These are phyloP conservation scores for Drosophila varians DNA, from an alignment of 1,140 invertebrate species.

Conservation along the genomic window DNA sequence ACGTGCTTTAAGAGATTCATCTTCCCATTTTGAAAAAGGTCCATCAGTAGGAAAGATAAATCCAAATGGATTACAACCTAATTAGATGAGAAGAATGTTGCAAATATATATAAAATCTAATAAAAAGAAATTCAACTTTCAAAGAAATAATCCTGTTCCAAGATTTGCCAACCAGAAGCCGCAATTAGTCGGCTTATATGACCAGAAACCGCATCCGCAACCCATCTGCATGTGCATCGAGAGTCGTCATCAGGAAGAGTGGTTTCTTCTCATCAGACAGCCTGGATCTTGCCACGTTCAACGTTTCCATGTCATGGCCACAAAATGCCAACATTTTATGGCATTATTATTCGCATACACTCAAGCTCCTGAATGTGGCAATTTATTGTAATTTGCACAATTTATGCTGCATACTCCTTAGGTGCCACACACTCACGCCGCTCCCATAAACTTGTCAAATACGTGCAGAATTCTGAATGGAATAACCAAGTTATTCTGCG, in stretches of 20 bases:
- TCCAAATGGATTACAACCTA: neutral
- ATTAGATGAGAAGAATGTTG: neutral
- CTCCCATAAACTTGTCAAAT: conserved; percentile 23
- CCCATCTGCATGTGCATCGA: conserved; percentile 9
- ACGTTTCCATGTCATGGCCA: conserved; percentile 3
- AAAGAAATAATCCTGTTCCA: neutral
- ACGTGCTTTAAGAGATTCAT: conserved; percentile 8
- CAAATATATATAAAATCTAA: neutral
- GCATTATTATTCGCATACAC: conserved; percentile 22
- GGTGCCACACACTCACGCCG: conserved; percentile 12
- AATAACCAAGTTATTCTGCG: conserved; percentile 14
- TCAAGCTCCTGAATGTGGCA: conserved; percentile 22
- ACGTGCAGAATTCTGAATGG: conserved; percentile 34
- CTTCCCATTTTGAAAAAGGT: neutral
- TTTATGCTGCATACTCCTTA: conserved; percentile 33
- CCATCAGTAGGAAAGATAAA: conserved; percentile 11
- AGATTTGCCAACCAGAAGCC: conserved; percentile 2
- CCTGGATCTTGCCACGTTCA: conserved; percentile 6
- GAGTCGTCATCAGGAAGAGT: neutral
- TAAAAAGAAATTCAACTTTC: neutral
- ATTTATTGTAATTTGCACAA: conserved; percentile 46
- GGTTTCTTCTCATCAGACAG: neutral
- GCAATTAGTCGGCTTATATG: conserved; percentile 27
- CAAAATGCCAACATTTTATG: conserved; percentile 15
- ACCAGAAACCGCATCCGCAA: conserved; percentile 4